Conservation (phyloP, 2,797 vertebrate genomes). For the Poeciliopsis infans region DNA sequence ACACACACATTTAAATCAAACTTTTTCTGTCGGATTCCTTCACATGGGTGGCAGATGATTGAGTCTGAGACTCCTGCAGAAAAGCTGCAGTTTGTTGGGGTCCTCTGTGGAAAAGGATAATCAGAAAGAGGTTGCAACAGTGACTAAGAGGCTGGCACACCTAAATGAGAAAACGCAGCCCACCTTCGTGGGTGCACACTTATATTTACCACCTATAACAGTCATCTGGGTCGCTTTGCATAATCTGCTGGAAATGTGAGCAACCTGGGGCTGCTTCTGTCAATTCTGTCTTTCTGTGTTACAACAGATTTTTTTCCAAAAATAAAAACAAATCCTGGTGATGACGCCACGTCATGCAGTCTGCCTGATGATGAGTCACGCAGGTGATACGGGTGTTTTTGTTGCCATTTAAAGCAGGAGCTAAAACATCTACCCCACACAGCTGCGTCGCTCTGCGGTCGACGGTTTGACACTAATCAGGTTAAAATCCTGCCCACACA, state of each 20-base stretch:
- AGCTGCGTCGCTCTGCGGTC: not conserved
- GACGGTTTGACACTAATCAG: slow-evolving; percentile 30
- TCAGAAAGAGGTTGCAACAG: slow-evolving; percentile 7
- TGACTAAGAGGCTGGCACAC: slow-evolving; percentile 45
- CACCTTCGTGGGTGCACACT: slow-evolving; percentile 47
- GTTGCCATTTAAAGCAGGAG: slow-evolving; percentile 40
- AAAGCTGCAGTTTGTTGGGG: slow-evolving; percentile 8
- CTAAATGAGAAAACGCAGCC: slow-evolving; percentile 35
- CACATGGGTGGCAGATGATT: not conserved
- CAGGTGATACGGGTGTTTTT: slow-evolving; percentile 24
- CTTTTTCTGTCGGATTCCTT: not conserved
- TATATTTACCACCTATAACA: slow-evolving; percentile 41
- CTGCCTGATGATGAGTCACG: slow-evolving; percentile 52
- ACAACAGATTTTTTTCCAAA: not conserved
- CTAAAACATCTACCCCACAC: slow-evolving; percentile 22
- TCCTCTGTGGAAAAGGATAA: slow-evolving; percentile 10
- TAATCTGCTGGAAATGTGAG: slow-evolving; percentile 24
- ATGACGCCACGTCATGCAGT: slow-evolving; percentile 7
- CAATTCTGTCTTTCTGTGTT: not conserved
- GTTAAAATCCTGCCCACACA: slow-evolving; percentile 23
- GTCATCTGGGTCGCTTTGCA: slow-evolving; percentile 33
- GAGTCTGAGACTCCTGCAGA: slow-evolving; percentile 11
- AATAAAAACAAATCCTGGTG: slow-evolving; percentile 3
- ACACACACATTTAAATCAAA: not conserved
- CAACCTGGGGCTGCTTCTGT: slow-evolving; percentile 31